These are phyloP conservation scores for Condylura cristata DNA, from an alignment of 2,113 vertebrate species.

Conservation along the genomic window DNA sequence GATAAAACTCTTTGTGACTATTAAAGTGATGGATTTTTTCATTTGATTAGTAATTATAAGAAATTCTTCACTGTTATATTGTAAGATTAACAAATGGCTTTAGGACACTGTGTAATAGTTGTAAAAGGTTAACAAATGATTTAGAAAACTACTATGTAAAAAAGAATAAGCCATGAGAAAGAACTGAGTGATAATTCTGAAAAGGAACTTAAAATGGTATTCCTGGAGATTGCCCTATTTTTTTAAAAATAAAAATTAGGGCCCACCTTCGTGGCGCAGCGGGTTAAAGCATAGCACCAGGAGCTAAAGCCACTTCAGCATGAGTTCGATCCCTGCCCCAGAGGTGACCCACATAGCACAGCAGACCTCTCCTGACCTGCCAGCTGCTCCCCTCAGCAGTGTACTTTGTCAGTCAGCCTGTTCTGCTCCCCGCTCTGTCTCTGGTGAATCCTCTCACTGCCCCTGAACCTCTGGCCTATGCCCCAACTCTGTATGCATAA, in stretches of 20 bases:
- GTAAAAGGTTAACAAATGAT: slow-evolving; percentile 18
- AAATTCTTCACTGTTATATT: not conserved
- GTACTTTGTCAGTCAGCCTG: no score
- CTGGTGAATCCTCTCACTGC: no score
- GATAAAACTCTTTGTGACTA: not conserved
- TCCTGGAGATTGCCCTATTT: not conserved
- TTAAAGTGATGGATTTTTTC: not conserved
- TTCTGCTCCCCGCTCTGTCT: no score
- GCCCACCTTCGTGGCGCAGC: no score
- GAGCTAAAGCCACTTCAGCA: no score
- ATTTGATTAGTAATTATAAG: not conserved
- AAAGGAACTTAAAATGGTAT: not conserved
- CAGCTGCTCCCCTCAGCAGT: no score
- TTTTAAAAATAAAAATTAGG: slow-evolving; percentile 10
- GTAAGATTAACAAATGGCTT: not conserved
- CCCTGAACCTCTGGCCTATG: no score
- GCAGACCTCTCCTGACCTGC: no score
- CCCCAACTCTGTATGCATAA: no score
- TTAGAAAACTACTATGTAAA: slow-evolving; percentile 27
- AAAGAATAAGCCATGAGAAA: not conserved
- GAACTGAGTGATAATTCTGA: not conserved
- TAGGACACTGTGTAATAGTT: not conserved
- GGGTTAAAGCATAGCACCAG: no score
- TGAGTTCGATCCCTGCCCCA: no score
- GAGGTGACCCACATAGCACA: no score